phyloP scores from a whole-genome alignment of 1,140 invertebrate species.

The Euura saliciscinereae region DNA sequence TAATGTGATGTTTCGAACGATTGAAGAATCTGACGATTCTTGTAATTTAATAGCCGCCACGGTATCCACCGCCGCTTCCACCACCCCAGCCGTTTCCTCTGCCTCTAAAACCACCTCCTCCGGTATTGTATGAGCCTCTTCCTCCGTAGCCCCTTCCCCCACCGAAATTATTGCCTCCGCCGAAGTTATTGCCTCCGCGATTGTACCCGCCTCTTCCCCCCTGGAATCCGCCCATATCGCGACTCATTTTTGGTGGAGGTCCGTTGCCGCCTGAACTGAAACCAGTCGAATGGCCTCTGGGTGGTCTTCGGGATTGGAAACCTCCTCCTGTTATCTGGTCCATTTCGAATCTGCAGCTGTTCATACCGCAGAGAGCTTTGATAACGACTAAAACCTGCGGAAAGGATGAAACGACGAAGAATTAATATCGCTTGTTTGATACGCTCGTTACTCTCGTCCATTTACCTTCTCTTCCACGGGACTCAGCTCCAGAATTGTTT shows the following conservation, averaged over 20 bases:
- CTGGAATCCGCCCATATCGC: conserved; percentile 27
- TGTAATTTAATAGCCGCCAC: conserved; percentile 16
- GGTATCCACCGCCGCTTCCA: conserved; percentile 28
- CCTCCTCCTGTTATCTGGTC: conserved; percentile 57
- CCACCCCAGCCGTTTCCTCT: conserved; percentile 23
- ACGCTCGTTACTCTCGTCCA: conserved; percentile 39
- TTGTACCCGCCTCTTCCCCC: conserved; percentile 18
- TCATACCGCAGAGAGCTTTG: conserved; percentile 72
- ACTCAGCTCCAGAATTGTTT: conserved; percentile 65
- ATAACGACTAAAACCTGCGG: conserved; percentile 68
- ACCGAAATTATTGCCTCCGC: conserved; percentile 36
- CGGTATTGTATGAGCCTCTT: conserved; percentile 28
- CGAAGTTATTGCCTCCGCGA: conserved; percentile 34
- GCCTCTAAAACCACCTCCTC: conserved; percentile 25
- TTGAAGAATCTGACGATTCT: too few relatives aligned
- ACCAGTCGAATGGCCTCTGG: conserved; percentile 44
- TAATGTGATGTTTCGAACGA: too few relatives aligned
- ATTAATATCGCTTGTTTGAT: conserved; percentile 32
- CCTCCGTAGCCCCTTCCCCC: conserved; percentile 51
- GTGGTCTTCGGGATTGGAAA: conserved; percentile 55
- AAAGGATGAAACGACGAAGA: conserved; percentile 19
- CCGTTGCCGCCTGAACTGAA: conserved; percentile 36
- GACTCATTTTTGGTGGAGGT: conserved; percentile 46
- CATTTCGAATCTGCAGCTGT: conserved; percentile 74
- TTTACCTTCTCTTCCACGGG: conserved; percentile 63